A percentile compares a stretch with the other conserved stretches of the same genome.
Evolutionary conservation across 2,888 invertebrate species (phyloP).

Genomic region (Hyppa rectilinea): DNA sequence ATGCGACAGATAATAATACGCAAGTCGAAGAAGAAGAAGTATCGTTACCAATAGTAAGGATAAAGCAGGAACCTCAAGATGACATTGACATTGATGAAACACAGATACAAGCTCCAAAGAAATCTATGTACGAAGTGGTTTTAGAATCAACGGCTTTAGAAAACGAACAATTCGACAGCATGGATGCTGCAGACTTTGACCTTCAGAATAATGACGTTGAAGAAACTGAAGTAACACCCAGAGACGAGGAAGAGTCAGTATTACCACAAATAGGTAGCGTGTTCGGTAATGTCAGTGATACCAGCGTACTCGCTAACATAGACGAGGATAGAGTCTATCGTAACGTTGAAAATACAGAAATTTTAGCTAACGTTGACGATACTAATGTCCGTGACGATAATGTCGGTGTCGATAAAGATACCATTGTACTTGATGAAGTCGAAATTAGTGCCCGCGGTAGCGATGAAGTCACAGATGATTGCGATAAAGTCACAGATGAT

Average conservation of each 20-base stretch:
- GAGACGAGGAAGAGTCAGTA: slow-evolving; percentile 9
- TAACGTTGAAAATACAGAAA: background rate
- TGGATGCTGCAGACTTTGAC: slow-evolving; percentile 4
- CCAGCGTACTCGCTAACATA: slow-evolving; percentile 27
- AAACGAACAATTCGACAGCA: slow-evolving; percentile 51
- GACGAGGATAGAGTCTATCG: background rate
- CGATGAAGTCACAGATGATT: background rate
- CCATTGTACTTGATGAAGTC: slow-evolving; percentile 20
- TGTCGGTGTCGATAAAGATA: background rate
- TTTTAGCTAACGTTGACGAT: background rate
- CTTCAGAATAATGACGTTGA: slow-evolving; percentile 4
- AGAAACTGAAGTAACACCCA: slow-evolving; percentile 3
- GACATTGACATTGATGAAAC: slow-evolving; percentile 36
- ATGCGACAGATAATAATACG: slow-evolving; percentile 47
- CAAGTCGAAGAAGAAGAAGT: slow-evolving; percentile 5
- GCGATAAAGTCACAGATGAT: background rate
- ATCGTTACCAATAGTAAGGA: slow-evolving; percentile 54
- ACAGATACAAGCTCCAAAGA: slow-evolving; percentile 31
- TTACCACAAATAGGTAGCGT: slow-evolving; percentile 69
- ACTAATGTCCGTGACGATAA: background rate
- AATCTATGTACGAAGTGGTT: slow-evolving; percentile 49
- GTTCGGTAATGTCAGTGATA: slow-evolving; percentile 62
- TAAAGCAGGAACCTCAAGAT: slow-evolving; percentile 60
- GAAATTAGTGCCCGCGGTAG: background rate
- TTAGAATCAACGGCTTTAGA: slow-evolving; percentile 47